These are phyloP conservation scores for Poecilia gillii DNA, from an alignment of 2,797 vertebrate genomes.

Conservation along the genomic window DNA sequence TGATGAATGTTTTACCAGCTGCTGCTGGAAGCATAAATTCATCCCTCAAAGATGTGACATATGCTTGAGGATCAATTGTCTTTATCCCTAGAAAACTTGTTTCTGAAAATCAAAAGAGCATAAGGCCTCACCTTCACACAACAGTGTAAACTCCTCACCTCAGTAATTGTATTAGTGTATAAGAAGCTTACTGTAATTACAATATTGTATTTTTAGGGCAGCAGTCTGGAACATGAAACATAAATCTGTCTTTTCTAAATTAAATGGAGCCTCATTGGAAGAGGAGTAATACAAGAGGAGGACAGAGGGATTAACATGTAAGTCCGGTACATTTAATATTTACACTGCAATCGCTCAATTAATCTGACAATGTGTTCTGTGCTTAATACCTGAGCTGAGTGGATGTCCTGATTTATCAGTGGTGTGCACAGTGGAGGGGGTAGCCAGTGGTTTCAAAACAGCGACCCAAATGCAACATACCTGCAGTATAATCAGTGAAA, in stretches of 20 bases:
- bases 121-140: constrained; percentile 72
- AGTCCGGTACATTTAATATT: constrained; percentile 78
- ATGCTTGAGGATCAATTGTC: constrained; percentile 66
- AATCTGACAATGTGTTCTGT: constrained; percentile 72
- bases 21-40: constrained; percentile 63
- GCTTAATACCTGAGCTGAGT: constrained; percentile 65
- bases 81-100: constrained; percentile 68
- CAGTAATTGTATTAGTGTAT: constrained; percentile 81
- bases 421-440: not conserved
- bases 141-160: constrained; percentile 70
- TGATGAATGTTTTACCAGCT: constrained; percentile 64
- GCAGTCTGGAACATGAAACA: constrained; percentile 66
- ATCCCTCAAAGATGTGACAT: constrained; percentile 67
- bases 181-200: constrained; percentile 85
- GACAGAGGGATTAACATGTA: constrained; percentile 69
- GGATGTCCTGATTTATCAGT: constrained; percentile 16
- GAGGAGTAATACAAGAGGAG: constrained; percentile 48
- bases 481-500: not conserved
- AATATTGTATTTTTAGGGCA: constrained; percentile 78
- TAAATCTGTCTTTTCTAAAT: constrained; percentile 80
- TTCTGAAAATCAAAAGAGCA: constrained; percentile 76
- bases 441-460: not conserved
- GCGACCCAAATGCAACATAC: constrained; percentile 23
- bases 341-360: constrained; percentile 70
- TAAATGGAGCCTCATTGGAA: constrained; percentile 73